Evolutionary conservation across 37 sponge, comb jelly and placozoan genomes (phyloP).

Genomic region (Bolinopsis microptera): DNA sequence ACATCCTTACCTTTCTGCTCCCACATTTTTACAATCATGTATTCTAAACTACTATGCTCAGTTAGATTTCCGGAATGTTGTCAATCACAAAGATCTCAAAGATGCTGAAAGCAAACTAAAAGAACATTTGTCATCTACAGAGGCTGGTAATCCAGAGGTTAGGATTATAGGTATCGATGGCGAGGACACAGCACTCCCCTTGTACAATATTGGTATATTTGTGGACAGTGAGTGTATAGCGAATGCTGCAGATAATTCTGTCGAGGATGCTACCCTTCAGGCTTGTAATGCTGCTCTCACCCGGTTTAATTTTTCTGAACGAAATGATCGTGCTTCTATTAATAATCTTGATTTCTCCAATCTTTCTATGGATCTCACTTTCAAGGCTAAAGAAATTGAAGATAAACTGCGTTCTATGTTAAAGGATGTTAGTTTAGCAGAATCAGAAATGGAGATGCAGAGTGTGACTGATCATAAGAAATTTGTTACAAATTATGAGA

Average conservation of each 20-base stretch:
- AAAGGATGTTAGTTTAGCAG: neutral
- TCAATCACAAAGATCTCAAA: neutral
- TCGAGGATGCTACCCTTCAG: neutral
- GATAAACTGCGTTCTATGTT: neutral
- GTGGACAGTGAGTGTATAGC: neutral
- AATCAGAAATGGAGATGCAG: neutral
- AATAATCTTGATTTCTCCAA: neutral
- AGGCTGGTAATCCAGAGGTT: constrained; percentile 18
- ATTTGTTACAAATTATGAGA: neutral
- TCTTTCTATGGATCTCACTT: neutral
- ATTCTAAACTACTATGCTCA: constrained; percentile 44
- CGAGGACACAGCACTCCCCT: neutral
- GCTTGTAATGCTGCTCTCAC: constrained; percentile 36
- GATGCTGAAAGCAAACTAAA: neutral
- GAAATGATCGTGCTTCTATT: neutral
- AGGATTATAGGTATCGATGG: constrained; percentile 57
- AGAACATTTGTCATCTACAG: neutral
- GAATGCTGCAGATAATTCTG: neutral
- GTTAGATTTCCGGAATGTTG: constrained; percentile 28
- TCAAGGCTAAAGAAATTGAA: neutral
- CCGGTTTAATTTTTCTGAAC: neutral
- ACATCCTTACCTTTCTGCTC: constrained; percentile 12
- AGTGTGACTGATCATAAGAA: neutral
- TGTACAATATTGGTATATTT: constrained; percentile 36
- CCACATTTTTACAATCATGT: neutral